A percentile compares a stretch with the other conserved stretches of the same genome.
Conservation (phyloP, 2,888 invertebrate genomes). For the Meganola albula region DNA sequence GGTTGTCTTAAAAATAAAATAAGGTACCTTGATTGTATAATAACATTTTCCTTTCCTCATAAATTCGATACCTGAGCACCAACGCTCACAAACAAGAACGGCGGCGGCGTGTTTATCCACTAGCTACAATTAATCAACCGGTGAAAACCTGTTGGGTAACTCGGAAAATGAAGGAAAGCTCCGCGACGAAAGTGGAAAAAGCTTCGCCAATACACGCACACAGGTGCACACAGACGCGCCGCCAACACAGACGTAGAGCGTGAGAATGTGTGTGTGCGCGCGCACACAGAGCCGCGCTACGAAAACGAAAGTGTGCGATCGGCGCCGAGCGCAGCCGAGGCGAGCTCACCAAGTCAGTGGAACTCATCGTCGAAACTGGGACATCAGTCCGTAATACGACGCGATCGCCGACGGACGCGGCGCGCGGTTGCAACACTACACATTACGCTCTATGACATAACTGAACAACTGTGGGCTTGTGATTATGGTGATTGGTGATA, state of each 20-base stretch:
- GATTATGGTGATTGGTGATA: constrained; percentile 68
- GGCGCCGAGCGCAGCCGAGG: constrained; percentile 71
- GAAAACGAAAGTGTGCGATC: constrained; percentile 78
- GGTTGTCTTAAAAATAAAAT: too few species aligned
- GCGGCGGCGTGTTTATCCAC: too few species aligned
- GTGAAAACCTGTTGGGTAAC: constrained; percentile 66
- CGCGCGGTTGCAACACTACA: constrained; percentile 43
- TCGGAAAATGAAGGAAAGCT: constrained; percentile 72
- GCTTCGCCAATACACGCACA: constrained; percentile 41
- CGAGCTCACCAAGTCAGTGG: constrained; percentile 75
- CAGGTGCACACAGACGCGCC: constrained; percentile 28
- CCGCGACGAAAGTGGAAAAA: constrained; percentile 71
- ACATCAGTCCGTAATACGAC: constrained; percentile 79
- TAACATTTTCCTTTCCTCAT: constrained; percentile 29
- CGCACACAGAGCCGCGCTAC: constrained; percentile 42
- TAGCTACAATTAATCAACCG: constrained; percentile 37
- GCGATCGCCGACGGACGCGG: constrained; percentile 70
- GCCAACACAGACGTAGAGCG: constrained; percentile 15
- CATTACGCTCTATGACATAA: constrained; percentile 71
- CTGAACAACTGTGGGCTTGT: constrained; percentile 56
- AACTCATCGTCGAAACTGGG: constrained; percentile 80
- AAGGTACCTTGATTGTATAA: too few species aligned
- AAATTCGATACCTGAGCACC: constrained; percentile 32
- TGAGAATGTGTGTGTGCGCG: constrained; percentile 23
- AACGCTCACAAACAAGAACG: constrained; percentile 24